Evolutionary conservation across 2,113 vertebrate genomes (phyloP).

Genomic region (Tiliqua scincoides): DNA sequence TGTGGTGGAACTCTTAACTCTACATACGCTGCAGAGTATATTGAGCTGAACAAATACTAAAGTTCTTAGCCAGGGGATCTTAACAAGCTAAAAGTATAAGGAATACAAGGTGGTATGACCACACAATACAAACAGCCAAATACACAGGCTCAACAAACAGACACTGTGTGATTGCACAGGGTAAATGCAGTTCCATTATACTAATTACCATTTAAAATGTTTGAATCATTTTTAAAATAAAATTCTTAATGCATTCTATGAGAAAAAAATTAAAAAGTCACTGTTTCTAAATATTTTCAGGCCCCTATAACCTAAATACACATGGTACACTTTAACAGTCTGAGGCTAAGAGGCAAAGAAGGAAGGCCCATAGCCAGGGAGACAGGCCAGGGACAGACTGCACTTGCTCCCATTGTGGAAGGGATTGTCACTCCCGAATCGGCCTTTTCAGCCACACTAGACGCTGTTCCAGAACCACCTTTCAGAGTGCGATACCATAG

Average conservation of each 20-base stretch:
- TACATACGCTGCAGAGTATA: background rate
- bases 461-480: too few relatives aligned
- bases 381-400: too few relatives aligned
- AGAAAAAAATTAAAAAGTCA: background rate
- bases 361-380: too few relatives aligned
- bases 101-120: background rate
- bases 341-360: too few relatives aligned
- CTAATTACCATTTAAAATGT: background rate
- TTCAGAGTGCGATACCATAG: too few relatives aligned
- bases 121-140: background rate
- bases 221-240: background rate
- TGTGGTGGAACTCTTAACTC: background rate
- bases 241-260: background rate
- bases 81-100: background rate
- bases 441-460: too few relatives aligned
- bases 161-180: background rate
- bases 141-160: background rate
- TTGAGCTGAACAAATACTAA: background rate
- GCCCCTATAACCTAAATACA: background rate
- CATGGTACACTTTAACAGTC: background rate
- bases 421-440: too few relatives aligned
- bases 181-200: background rate
- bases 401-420: too few relatives aligned
- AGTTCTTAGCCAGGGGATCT: background rate
- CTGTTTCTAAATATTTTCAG: background rate